Evolutionary conservation across 2,113 vertebrate genomes (phyloP).

Genomic region (Periophthalmus modestus): DNA sequence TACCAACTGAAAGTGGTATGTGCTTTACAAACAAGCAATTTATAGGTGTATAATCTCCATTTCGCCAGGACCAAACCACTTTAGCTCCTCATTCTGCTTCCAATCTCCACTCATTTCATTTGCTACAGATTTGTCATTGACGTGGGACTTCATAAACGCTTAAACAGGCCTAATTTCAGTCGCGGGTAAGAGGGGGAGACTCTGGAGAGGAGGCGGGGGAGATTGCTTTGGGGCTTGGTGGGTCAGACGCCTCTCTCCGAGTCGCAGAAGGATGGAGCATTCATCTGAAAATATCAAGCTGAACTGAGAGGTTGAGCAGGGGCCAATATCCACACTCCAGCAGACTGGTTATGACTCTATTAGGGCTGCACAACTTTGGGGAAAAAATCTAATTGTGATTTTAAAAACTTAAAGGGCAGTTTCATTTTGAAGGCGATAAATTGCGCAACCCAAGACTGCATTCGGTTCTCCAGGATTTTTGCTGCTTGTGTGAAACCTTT

Average conservation of each 20-base stretch:
- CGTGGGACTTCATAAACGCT: conserved; percentile 26
- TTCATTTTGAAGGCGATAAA: too few species aligned
- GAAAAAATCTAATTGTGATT: too few species aligned
- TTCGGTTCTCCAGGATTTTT: too few species aligned
- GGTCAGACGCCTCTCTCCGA: conserved; percentile 38
- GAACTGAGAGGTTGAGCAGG: conserved; percentile 49
- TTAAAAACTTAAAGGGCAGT: too few species aligned
- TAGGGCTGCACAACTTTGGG: neutral
- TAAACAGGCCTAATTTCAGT: conserved; percentile 38
- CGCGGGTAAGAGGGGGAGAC: conserved; percentile 44
- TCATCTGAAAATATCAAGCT: conserved; percentile 54
- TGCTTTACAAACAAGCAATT: neutral
- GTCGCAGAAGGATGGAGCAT: conserved; percentile 46
- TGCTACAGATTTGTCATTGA: neutral
- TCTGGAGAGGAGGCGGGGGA: conserved; percentile 44
- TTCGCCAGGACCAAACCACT: conserved; percentile 12
- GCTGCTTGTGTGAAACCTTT: too few species aligned
- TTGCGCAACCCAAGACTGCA: too few species aligned
- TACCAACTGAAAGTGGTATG: too few species aligned
- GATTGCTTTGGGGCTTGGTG: conserved; percentile 62
- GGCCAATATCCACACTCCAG: conserved; percentile 16
- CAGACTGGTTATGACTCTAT: neutral
- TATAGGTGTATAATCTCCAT: conserved; percentile 26
- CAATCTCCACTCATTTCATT: conserved; percentile 34
- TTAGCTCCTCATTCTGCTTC: conserved; percentile 12